Evolutionary conservation across 2,888 invertebrate species (phyloP).

Genomic region (Acrobasis repandana): DNA sequence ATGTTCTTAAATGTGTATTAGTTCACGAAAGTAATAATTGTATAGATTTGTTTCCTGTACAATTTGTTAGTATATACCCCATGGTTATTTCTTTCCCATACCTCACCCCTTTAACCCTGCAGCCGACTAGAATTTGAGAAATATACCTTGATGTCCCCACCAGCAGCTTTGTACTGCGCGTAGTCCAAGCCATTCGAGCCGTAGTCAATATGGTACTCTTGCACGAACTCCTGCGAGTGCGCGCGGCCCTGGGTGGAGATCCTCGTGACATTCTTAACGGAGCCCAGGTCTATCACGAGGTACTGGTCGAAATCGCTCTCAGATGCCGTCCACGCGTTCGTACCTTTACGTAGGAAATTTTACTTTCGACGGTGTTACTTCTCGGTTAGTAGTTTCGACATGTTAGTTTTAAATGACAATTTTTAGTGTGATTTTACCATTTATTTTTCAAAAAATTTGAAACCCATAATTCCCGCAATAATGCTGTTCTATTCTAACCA

Average conservation of each 20-base stretch:
- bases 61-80: neutral
- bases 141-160: constrained; percentile 94
- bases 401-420: constrained; percentile 38
- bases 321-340: constrained; percentile 95
- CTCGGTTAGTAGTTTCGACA: constrained; percentile 38
- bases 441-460: neutral
- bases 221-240: constrained; percentile 94
- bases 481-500: constrained; percentile 7
- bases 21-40: no score
- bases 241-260: constrained; percentile 95
- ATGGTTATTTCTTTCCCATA: neutral
- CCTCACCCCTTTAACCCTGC: neutral
- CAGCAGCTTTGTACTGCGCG: constrained; percentile 93
- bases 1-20: no score
- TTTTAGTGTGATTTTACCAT: constrained; percentile 10
- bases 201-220: constrained; percentile 96
- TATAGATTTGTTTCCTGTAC: no score
- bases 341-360: constrained; percentile 83
- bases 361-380: constrained; percentile 36
- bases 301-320: constrained; percentile 96
- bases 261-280: constrained; percentile 93
- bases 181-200: constrained; percentile 95
- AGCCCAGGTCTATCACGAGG: constrained; percentile 94
- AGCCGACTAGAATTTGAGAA: constrained; percentile 25
- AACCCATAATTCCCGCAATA: neutral